Base-by-base conservation (phyloP, 2,888 invertebrate genomes). In the Synanthedon formicaeformis region DNA sequence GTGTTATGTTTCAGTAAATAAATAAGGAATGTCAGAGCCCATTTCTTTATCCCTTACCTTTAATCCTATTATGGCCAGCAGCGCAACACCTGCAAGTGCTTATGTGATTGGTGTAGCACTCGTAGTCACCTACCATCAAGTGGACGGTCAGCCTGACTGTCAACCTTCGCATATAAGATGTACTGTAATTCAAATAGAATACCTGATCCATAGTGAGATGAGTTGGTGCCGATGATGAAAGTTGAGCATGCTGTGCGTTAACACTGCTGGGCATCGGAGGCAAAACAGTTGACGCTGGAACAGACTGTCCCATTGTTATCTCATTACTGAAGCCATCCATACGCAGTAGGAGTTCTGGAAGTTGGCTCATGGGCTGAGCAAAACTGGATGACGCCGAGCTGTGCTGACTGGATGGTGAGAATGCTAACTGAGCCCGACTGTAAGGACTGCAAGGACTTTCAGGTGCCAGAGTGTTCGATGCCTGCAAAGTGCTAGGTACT, bases 191-290 rank as follows among this genome's bases (percentile, higher is more conserved):
- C 27, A 34, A 34, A 34, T 34, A 34, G 2, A 34, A 59, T 59
- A 88, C 88, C 81, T 91, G 92, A 60, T 96, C 96, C 63, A 93
- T 81, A 40, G 94, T 93, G 59, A 93, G 90, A 75, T 95, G 94
- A 53, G 95, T 94, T 3, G 96, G 96, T 34, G 96, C 96, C 51
- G 96, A 96, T 51, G 95, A 94, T 3, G 95, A 96, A 3, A 96
- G 88, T 55, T 95, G 90, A 40, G 93, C 90, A 56, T 89, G 83
- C 54, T 80, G 78, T 48, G 78, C 75, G 63, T 81, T 81, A 1
- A 79, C 69, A 62, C 73, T 76, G 34, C 78, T 67, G 14, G 81
- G 78, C 53, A 88, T 82, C 40, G 88, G 80, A 40, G 88, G 88
- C 58, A 87, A 69, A 16, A 89, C 84, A 41, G 88, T 88, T 5